phyloP scores from a whole-genome alignment of 2,113 vertebrate genomes.

The Rhombomys opimus region DNA sequence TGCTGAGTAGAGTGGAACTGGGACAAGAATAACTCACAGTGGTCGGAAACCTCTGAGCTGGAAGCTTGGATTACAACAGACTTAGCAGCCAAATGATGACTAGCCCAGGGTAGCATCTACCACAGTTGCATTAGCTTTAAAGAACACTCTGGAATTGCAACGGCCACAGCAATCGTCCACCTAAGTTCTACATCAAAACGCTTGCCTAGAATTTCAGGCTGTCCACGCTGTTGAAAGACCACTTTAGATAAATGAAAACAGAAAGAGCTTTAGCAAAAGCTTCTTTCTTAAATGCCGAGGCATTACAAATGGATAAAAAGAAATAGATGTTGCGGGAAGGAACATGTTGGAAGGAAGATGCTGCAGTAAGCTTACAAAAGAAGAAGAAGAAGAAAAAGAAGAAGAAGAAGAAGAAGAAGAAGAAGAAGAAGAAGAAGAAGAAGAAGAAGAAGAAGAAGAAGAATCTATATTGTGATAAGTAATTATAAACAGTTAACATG shows the following conservation, averaged over 20 bases:
- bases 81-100: neutral
- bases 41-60: neutral
- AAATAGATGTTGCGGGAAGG: too few relatives aligned
- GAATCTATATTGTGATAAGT: neutral
- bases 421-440: too few relatives aligned
- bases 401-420: too few relatives aligned
- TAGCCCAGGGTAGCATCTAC: neutral
- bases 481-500: neutral
- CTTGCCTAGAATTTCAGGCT: neutral
- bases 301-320: neutral
- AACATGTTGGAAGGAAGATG: neutral
- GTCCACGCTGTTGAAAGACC: neutral
- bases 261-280: neutral
- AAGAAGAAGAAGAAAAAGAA: too few relatives aligned
- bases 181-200: neutral
- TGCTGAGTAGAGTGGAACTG: neutral
- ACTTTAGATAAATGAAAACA: neutral
- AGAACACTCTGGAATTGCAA: neutral
- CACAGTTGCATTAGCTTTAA: too few relatives aligned
- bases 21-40: neutral
- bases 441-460: neutral
- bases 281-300: neutral
- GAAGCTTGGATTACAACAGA: neutral
- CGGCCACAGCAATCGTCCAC: neutral
- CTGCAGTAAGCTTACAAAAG: too few relatives aligned